Conservation (phyloP, 2,888 invertebrate genomes). For the Octodonta nipae region DNA sequence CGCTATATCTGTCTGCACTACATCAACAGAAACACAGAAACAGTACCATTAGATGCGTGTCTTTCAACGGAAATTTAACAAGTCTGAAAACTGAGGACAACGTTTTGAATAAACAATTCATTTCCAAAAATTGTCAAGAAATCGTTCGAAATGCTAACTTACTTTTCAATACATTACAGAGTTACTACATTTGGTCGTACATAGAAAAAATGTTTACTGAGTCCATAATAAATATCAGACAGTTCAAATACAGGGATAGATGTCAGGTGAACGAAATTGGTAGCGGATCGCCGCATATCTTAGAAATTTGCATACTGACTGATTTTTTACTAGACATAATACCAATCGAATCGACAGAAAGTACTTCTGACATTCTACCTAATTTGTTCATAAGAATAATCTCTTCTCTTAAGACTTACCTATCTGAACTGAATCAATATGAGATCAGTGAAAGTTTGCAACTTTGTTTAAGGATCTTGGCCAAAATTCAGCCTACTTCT, state of each 20-base stretch:
- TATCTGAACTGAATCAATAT: slow-evolving; percentile 40
- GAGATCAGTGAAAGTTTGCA: slow-evolving; percentile 53
- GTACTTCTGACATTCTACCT: slow-evolving; percentile 65
- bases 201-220: slow-evolving; percentile 51
- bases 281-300: slow-evolving; percentile 47
- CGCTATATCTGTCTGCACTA: slow-evolving; percentile 42
- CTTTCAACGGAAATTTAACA: slow-evolving; percentile 32
- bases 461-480: slow-evolving; percentile 59
- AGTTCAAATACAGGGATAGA: slow-evolving; percentile 25
- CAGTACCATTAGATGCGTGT: slow-evolving; percentile 29
- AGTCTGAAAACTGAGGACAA: slow-evolving; percentile 29
- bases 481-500: slow-evolving; percentile 57
- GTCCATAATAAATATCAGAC: slow-evolving; percentile 24
- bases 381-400: slow-evolving; percentile 56
- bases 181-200: slow-evolving; percentile 77
- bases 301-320: slow-evolving; percentile 57
- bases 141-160: slow-evolving; percentile 73
- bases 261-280: slow-evolving; percentile 42
- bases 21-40: slow-evolving; percentile 33
- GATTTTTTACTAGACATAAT: slow-evolving; percentile 65
- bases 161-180: slow-evolving; percentile 68
- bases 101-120: slow-evolving; percentile 28
- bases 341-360: slow-evolving; percentile 61
- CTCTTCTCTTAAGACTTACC: slow-evolving; percentile 44
- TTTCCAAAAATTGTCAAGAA: slow-evolving; percentile 45